These are phyloP conservation scores for Mastomys coucha DNA, from an alignment of 2,113 vertebrate species.

Conservation along the genomic window DNA sequence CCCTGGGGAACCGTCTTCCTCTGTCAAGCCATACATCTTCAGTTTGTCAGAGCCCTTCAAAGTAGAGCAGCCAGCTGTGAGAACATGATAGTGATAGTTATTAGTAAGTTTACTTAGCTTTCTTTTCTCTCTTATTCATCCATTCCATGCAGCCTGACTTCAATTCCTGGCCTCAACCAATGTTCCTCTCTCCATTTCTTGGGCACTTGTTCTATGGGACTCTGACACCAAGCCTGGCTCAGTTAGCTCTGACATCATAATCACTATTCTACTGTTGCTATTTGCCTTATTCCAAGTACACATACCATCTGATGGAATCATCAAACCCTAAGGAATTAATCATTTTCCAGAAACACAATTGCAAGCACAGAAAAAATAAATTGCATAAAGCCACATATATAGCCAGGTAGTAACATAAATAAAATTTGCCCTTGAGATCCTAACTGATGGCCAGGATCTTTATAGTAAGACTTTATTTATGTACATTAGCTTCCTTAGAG, in stretches of 20 bases:
- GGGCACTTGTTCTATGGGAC: too few relatives aligned
- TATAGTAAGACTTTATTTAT: not conserved
- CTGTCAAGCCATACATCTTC: not conserved
- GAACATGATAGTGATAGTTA: not conserved
- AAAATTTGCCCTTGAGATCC: not conserved
- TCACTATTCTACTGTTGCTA: not conserved
- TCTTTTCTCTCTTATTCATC: not conserved
- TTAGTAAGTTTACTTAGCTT: not conserved
- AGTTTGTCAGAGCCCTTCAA: not conserved
- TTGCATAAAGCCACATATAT: not conserved
- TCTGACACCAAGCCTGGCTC: not conserved
- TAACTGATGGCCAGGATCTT: not conserved
- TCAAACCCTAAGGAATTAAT: not conserved
- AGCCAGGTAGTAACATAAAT: not conserved
- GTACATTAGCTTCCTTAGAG: not conserved
- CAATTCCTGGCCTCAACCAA: not conserved
- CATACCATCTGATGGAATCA: slow-evolving; percentile 17
- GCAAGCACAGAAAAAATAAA: not conserved
- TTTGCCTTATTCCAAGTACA: not conserved
- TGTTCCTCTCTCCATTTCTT: not conserved
- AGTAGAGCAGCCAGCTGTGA: rapidly evolving
- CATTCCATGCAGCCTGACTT: not conserved
- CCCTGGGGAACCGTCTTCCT: not conserved
- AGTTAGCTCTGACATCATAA: not conserved
- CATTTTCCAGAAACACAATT: not conserved